Evolutionary conservation across 2,113 vertebrate genomes (phyloP), one percentile per base, ranked within the genome.

Genomic region (Paradisaea rubra): DNA sequence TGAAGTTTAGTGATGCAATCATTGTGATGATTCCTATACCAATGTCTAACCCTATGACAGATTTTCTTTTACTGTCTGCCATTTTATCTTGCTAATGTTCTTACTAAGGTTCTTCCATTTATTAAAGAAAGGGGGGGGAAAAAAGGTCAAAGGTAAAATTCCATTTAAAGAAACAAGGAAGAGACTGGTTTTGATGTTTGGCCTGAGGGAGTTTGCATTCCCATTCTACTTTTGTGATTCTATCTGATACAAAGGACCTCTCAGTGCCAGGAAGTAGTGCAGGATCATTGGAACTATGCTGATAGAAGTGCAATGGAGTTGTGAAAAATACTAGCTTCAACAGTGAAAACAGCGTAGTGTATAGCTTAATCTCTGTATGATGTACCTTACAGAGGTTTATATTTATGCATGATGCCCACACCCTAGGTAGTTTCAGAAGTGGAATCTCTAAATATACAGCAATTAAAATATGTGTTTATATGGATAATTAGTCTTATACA

Each of bases 81-180:
- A 20, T 57, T 81, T 0, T 39, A 10, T 49, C n/a, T 79, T 87
- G 42, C 16, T 79, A 22, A 59, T 42, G 33, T 56, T 23, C 61
- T 86, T 88, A 30, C 18, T 79, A 33, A 71, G 20, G 31, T 68
- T 88, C 71, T 93, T 69, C 30, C 7, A 28, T 39, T 81, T n/a
- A 30, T 24, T 66, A 45, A 19, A 31, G 45, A 39, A 37, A 6
- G 1, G 7, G 4, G 10, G 3, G 24, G 7, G 2, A 3, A 35
- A 13, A 35, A 35, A 53, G 20, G 9, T 47, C 2, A 31, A n/a
- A n/a, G 13, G 16, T 80, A 42, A 71, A 76, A 63, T 93, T 49
- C 35, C 10, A 13, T 72, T 8, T 65, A 66, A 65, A 66, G 45
- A 68, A 71, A 30, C 2, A 33, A 68, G 12, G 35, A 24, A 18